Conservation (phyloP, 92 coral and sea anemone species). For the Bergia sp. region DNA sequence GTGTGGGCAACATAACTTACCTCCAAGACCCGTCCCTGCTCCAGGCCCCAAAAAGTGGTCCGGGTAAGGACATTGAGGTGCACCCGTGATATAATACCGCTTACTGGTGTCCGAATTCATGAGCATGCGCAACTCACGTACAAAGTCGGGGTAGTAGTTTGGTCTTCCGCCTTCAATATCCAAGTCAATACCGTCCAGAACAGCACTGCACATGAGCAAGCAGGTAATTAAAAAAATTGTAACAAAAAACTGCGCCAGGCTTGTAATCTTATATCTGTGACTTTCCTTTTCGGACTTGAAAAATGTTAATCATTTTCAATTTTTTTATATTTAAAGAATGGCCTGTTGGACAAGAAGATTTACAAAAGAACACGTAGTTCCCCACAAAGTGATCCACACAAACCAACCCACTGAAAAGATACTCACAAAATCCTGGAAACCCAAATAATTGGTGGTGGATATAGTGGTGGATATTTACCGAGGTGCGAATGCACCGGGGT, state of each 20-base stretch:
- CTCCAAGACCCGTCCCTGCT: slow-evolving; percentile 64
- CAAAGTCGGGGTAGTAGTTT: slow-evolving; percentile 67
- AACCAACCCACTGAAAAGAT: too few relatives aligned
- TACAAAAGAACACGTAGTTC: too few relatives aligned
- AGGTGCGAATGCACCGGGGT: too few relatives aligned
- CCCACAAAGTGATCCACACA: too few relatives aligned
- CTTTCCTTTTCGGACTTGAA: not conserved
- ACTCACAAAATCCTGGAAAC: too few relatives aligned
- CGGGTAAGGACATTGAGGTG: slow-evolving; percentile 87
- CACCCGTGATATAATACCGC: slow-evolving; percentile 77
- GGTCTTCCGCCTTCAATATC: slow-evolving; percentile 81
- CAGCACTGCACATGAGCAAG: slow-evolving; percentile 50
- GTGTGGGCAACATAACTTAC: not conserved
- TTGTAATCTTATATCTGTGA: not conserved
- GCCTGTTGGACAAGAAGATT: too few relatives aligned
- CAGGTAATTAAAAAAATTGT: not conserved
- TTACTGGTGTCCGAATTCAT: slow-evolving; percentile 76
- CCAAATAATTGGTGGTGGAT: too few relatives aligned
- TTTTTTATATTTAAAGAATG: too few relatives aligned
- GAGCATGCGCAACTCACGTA: slow-evolving; percentile 74
- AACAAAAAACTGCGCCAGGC: not conserved
- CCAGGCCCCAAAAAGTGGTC: slow-evolving; percentile 82
- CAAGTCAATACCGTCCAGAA: slow-evolving; percentile 83
- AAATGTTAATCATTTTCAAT: not conserved
- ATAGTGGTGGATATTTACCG: too few relatives aligned